phyloP scores from a whole-genome alignment of 2,113 vertebrate genomes.

The Vanacampus margaritifer region DNA sequence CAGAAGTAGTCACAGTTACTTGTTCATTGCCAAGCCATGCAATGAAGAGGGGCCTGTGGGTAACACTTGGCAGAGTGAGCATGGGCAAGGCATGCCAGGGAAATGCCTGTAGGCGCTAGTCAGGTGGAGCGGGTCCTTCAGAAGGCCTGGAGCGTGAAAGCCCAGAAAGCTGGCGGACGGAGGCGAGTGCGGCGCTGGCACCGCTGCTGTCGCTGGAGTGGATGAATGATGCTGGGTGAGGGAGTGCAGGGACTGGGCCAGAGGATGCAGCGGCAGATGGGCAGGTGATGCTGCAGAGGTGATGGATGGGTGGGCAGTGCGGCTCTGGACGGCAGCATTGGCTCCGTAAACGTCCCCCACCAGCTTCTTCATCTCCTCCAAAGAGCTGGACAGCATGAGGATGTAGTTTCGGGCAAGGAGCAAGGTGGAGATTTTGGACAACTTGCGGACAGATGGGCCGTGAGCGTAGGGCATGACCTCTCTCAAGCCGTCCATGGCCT shows the following conservation, averaged over 20 bases:
- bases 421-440: slow-evolving; percentile 81
- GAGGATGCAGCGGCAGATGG: slow-evolving; percentile 68
- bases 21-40: slow-evolving; percentile 72
- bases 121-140: slow-evolving; percentile 73
- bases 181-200: slow-evolving; percentile 59
- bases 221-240: slow-evolving; percentile 53
- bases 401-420: slow-evolving; percentile 81
- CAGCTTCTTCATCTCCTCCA: slow-evolving; percentile 82
- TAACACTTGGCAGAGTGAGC: slow-evolving; percentile 74
- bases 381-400: slow-evolving; percentile 78
- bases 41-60: slow-evolving; percentile 66
- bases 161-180: slow-evolving; percentile 66
- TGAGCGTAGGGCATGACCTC: slow-evolving; percentile 82
- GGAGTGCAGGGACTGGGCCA: slow-evolving; percentile 72
- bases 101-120: slow-evolving; percentile 71
- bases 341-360: slow-evolving; percentile 75
- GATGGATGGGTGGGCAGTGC: slow-evolving; percentile 39
- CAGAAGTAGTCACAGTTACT: slow-evolving; percentile 39
- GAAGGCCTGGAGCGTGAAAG: slow-evolving; percentile 64
- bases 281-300: slow-evolving; percentile 34
- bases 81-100: slow-evolving; percentile 75
- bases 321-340: slow-evolving; percentile 55
- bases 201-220: slow-evolving; percentile 12
- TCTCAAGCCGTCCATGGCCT: slow-evolving; percentile 80
- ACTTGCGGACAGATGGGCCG: slow-evolving; percentile 79